Evolutionary conservation across 2,888 invertebrate species (phyloP).

Genomic region (Dendrolimus pini): DNA sequence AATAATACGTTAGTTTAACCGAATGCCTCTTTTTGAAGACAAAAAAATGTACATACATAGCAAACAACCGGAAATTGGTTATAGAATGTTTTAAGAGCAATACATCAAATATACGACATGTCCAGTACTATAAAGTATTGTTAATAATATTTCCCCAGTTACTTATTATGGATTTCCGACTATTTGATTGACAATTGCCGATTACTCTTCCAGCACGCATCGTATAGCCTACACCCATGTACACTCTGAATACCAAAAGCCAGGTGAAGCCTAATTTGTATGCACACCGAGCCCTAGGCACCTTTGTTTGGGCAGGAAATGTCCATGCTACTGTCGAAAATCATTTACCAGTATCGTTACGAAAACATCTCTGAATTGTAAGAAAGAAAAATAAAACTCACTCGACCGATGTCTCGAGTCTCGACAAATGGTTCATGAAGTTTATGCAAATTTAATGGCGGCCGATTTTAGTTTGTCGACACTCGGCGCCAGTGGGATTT

Average conservation of each 20-base stretch:
- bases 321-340: conserved; percentile 61
- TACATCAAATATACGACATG: neutral
- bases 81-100: neutral
- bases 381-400: conserved; percentile 47
- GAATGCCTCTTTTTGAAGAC: too few relatives aligned
- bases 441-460: conserved; percentile 71
- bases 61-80: too few relatives aligned
- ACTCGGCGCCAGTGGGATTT: conserved; percentile 39
- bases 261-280: conserved; percentile 49
- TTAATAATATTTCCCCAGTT: conserved; percentile 27
- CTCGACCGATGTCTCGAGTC: conserved; percentile 30
- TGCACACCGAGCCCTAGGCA: conserved; percentile 52
- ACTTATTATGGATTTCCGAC: conserved; percentile 58
- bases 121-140: conserved; percentile 7
- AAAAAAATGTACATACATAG: too few relatives aligned
- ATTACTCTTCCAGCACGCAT: conserved; percentile 59
- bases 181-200: conserved; percentile 61
- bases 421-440: conserved; percentile 64
- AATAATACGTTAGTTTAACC: too few relatives aligned
- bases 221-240: conserved; percentile 37
- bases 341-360: conserved; percentile 43
- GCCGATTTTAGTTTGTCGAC: conserved; percentile 64
- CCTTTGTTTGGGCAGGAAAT: conserved; percentile 74
- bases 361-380: conserved; percentile 50
- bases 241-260: conserved; percentile 52